phyloP scores from a whole-genome alignment of 2,888 invertebrate species.

The Noctua fimbriata region DNA sequence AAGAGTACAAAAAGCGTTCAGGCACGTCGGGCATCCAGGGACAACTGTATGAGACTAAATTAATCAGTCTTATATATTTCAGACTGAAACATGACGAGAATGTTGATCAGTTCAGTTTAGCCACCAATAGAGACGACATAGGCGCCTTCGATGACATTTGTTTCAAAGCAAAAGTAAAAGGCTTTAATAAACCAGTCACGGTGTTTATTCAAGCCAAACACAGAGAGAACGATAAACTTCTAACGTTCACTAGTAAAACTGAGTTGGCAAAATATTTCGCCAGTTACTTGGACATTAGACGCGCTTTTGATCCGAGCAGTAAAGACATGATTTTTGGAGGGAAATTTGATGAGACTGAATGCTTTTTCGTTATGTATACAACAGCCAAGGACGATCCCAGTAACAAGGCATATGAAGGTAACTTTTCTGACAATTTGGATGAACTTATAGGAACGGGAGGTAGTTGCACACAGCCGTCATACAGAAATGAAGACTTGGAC shows the following conservation, averaged over 20 bases:
- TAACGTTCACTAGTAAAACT: conserved; percentile 32
- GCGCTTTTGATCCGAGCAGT: conserved; percentile 26
- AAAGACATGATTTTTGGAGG: conserved; percentile 45
- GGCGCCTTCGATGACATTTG: conserved; percentile 63
- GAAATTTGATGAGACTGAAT: conserved; percentile 40
- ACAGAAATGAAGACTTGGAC: conserved; percentile 39
- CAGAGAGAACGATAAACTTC: conserved; percentile 47
- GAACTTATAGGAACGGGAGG: conserved; percentile 34
- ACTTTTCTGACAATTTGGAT: no score
- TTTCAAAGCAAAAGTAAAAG: conserved; percentile 47
- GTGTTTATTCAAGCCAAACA: conserved; percentile 61
- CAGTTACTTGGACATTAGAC: conserved; percentile 47
- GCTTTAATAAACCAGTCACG: conserved; percentile 22
- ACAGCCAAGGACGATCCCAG: conserved; percentile 44
- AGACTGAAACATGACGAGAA: conserved; percentile 36
- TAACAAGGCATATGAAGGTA: background rate
- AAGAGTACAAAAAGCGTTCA: no score
- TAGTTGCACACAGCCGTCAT: conserved; percentile 15
- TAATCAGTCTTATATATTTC: conserved; percentile 54
- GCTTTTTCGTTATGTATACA: conserved; percentile 56
- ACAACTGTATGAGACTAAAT: conserved; percentile 62
- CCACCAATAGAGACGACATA: conserved; percentile 56
- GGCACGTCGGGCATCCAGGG: conserved; percentile 27
- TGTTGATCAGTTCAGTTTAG: conserved; percentile 54
- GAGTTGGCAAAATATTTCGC: conserved; percentile 44